Percentiles rank a stretch among this genome's conserved stretches.
Conservation (phyloP, 2,113 vertebrate species). For the cattle (Bos taurus) region DNA sequence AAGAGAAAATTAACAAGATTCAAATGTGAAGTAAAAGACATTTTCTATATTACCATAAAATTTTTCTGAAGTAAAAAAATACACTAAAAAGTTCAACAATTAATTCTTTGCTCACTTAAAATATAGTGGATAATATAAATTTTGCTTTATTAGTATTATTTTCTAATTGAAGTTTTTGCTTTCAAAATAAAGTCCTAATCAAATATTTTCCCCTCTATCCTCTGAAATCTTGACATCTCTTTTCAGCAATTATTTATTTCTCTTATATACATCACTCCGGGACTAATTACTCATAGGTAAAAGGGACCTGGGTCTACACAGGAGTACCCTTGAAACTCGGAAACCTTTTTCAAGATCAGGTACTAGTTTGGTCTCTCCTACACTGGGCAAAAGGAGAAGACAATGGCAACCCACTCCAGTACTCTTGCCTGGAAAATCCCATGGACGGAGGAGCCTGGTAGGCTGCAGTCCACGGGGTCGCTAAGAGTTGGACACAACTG, state of each 20-base stretch:
- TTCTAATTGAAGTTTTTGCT: conserved; percentile 19
- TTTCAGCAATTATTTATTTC: neutral
- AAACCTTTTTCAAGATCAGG: neutral
- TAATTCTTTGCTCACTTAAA: neutral
- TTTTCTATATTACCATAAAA: neutral
- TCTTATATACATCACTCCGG: neutral
- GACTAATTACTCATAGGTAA: neutral
- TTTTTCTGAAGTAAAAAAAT: neutral
- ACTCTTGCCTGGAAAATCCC: no score
- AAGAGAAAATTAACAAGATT: conserved; percentile 1
- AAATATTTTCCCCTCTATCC: neutral
- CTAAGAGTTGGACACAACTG: no score
- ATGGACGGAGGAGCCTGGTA: no score
- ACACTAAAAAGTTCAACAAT: neutral
- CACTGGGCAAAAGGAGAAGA: no score
- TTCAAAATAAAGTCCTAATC: neutral
- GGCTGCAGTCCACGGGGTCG: no score
- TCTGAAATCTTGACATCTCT: neutral
- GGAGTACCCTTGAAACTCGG: neutral
- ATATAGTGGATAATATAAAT: neutral
- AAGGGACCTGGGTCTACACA: neutral
- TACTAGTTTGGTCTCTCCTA: neutral
- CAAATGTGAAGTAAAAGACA: neutral
- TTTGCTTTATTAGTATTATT: neutral
- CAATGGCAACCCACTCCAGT: no score